phyloP scores from a whole-genome alignment of 2,113 vertebrate species.

The Mesembrinibis cayennensis region DNA sequence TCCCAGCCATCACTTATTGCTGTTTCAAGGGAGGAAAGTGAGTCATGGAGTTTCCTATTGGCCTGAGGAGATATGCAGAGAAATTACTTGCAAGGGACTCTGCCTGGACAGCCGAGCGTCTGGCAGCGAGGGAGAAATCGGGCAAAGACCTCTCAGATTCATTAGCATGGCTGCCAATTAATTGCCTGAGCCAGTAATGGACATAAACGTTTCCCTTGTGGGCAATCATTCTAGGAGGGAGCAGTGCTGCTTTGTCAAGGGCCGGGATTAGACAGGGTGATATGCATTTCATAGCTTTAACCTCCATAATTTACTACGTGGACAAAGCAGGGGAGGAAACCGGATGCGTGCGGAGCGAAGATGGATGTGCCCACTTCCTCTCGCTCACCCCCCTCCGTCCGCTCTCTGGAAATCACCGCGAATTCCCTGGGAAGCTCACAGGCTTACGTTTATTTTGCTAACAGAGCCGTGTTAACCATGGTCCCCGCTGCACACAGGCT shows the following conservation, averaged over 20 bases:
- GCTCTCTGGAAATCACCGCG: neutral
- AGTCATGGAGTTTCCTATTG: slow-evolving; percentile 60
- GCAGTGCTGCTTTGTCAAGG: neutral
- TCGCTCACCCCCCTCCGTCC: fast-evolving
- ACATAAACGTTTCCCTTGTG: neutral
- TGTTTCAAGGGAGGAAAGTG: slow-evolving; percentile 52
- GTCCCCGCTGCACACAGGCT: neutral
- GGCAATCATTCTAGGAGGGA: neutral
- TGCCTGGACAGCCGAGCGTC: neutral
- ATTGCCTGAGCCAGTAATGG: neutral
- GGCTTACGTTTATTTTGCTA: neutral
- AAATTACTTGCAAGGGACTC: neutral
- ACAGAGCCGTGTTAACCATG: fast-evolving
- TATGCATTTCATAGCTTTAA: neutral
- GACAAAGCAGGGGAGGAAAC: neutral
- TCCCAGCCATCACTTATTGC: neutral
- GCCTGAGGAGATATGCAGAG: neutral
- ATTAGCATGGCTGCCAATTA: neutral
- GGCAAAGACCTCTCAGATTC: neutral
- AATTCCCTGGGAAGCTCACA: neutral
- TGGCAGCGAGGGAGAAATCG: neutral
- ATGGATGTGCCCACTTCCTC: neutral
- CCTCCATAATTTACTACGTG: neutral
- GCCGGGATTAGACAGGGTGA: neutral
- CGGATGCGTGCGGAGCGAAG: neutral